phyloP scores from a whole-genome alignment of 35 echinoderm and acorn worm genomes.

The Heliocidaris erythrogramma region DNA sequence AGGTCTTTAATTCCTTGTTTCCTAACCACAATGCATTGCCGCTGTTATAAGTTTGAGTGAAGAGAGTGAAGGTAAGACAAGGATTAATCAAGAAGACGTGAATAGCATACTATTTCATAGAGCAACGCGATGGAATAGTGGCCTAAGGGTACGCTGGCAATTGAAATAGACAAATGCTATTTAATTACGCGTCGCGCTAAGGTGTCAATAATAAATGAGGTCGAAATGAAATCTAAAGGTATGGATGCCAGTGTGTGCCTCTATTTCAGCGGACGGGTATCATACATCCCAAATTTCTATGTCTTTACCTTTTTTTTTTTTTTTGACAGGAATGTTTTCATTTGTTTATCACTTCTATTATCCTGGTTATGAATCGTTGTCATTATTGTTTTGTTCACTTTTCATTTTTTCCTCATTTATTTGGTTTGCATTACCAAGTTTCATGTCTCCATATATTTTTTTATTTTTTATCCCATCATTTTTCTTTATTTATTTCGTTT shows the following conservation, averaged over 20 bases:
- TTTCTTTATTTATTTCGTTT: no score
- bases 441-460: no score
- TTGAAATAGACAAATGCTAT: slow-evolving; percentile 12
- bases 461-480: no score
- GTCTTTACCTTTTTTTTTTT: background rate
- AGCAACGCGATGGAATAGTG: background rate
- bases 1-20: background rate
- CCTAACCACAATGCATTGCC: background rate
- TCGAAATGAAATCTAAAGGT: slow-evolving; percentile 17
- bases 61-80: background rate
- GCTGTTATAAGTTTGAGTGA: background rate
- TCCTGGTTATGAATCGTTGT: no score
- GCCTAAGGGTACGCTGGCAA: background rate
- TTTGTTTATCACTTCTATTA: background rate
- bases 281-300: background rate
- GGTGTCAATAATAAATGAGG: background rate
- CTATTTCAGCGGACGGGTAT: background rate
- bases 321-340: background rate
- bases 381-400: no score
- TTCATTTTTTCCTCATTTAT: no score
- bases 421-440: no score
- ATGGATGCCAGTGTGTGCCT: background rate
- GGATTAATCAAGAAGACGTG: background rate
- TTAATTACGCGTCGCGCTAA: background rate
- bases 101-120: background rate